Evolutionary conservation across 1,140 invertebrate species (phyloP).

Genomic region (Leptoteleia sp.): DNA sequence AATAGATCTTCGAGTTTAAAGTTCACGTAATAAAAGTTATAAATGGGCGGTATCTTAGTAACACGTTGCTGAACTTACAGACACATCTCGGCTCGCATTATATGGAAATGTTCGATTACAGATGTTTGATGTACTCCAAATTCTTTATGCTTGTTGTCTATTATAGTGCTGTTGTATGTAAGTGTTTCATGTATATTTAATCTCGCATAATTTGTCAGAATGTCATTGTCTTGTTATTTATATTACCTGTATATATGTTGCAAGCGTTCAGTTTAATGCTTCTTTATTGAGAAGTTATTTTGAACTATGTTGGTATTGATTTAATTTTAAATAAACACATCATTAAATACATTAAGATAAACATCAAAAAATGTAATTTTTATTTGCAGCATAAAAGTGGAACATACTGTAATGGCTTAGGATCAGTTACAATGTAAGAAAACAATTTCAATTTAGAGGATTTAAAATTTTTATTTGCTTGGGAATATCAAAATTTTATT

Average conservation of each 20-base stretch:
- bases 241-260: neutral
- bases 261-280: slow-evolving; percentile 1
- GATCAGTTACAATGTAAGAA: too few species aligned
- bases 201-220: slow-evolving; percentile 24
- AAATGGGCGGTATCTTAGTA: slow-evolving; percentile 28
- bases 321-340: too few species aligned
- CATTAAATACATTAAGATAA: too few species aligned
- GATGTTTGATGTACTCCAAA: slow-evolving; percentile 24
- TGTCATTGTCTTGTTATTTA: slow-evolving; percentile 6
- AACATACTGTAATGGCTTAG: too few species aligned
- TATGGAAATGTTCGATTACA: slow-evolving; percentile 28
- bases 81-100: slow-evolving; percentile 15
- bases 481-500: slow-evolving; percentile 5
- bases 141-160: slow-evolving; percentile 9
- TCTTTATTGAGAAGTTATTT: too few species aligned
- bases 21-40: slow-evolving; percentile 44
- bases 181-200: slow-evolving; percentile 14
- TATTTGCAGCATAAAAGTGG: neutral
- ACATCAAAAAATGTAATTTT: too few species aligned
- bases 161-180: too few species aligned
- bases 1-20: slow-evolving; percentile 43
- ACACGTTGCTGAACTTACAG: slow-evolving; percentile 20
- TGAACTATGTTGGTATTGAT: too few species aligned
- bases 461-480: neutral
- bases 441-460: neutral